These are phyloP conservation scores for Poecile atricapillus DNA, from an alignment of 2,113 vertebrate species.

Conservation along the genomic window DNA sequence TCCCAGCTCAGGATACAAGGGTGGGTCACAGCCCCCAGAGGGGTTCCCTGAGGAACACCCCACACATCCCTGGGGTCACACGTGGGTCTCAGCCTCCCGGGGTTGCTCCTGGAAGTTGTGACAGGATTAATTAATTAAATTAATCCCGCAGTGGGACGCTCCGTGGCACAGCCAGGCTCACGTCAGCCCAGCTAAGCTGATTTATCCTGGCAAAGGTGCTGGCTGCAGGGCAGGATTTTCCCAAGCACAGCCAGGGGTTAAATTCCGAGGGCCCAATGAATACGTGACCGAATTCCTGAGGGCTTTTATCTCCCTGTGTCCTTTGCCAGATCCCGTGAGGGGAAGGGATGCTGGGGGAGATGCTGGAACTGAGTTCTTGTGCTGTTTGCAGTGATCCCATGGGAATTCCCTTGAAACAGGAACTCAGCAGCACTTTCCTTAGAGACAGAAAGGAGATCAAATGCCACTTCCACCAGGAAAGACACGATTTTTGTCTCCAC, in stretches of 20 bases:
- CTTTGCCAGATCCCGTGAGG: not conserved
- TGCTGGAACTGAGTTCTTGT: not conserved
- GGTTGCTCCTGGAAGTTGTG: no score
- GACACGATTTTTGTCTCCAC: not conserved
- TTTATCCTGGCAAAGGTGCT: not conserved
- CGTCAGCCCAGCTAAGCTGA: not conserved
- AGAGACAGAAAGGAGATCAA: not conserved
- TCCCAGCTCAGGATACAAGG: not conserved
- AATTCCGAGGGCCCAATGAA: not conserved
- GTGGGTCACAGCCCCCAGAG: not conserved
- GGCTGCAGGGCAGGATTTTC: conserved; percentile 15
- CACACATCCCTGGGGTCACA: not conserved
- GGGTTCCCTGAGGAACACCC: not conserved
- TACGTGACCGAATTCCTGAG: not conserved
- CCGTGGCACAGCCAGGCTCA: not conserved
- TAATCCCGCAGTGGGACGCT: not conserved
- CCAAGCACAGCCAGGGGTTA: not conserved
- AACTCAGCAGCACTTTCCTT: not conserved
- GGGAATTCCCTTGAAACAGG: not conserved
- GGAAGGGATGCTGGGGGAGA: not conserved
- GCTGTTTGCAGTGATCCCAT: not conserved
- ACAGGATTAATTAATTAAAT: no score
- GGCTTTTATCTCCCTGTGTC: not conserved
- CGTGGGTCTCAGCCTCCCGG: not conserved
- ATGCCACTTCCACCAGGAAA: not conserved